Evolutionary conservation across 2,888 invertebrate genomes (phyloP).

Genomic region (Oxycera nigricornis): DNA sequence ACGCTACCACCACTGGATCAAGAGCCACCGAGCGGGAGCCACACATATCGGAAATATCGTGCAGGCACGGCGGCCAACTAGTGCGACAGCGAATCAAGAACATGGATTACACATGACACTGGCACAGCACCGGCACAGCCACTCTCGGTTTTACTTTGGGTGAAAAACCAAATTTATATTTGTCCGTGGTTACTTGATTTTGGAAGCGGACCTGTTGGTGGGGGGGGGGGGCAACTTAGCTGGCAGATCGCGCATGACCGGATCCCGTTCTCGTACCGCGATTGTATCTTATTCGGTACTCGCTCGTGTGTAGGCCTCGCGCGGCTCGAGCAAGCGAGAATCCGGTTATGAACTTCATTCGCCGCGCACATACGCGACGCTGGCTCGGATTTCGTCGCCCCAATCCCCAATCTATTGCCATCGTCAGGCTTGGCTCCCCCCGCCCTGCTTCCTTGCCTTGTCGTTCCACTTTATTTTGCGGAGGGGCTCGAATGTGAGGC

Average conservation of each 20-base stretch:
- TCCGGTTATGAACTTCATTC: constrained; percentile 12
- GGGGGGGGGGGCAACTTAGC: background rate
- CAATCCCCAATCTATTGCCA: background rate
- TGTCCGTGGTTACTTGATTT: background rate
- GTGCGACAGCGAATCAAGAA: constrained; percentile 12
- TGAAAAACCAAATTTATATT: constrained; percentile 16
- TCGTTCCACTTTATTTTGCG: background rate
- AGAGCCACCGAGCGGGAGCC: background rate
- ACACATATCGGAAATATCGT: background rate
- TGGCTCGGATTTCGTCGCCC: background rate
- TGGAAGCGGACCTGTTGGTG: background rate
- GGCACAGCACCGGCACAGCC: constrained; percentile 18
- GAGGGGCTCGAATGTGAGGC: background rate
- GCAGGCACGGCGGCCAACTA: background rate
- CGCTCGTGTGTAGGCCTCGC: background rate
- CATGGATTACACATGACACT: constrained; percentile 17
- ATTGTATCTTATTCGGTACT: background rate
- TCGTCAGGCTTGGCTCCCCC: background rate
- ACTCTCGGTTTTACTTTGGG: constrained; percentile 20
- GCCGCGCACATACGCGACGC: constrained; percentile 19
- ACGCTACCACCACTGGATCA: background rate
- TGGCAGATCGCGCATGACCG: constrained; percentile 3
- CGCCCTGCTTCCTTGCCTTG: background rate
- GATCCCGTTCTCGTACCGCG: constrained; percentile 3
- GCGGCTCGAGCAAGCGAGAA: background rate